Base-by-base conservation (phyloP, 2,888 invertebrate genomes). In the Argyresthia goedartella region DNA sequence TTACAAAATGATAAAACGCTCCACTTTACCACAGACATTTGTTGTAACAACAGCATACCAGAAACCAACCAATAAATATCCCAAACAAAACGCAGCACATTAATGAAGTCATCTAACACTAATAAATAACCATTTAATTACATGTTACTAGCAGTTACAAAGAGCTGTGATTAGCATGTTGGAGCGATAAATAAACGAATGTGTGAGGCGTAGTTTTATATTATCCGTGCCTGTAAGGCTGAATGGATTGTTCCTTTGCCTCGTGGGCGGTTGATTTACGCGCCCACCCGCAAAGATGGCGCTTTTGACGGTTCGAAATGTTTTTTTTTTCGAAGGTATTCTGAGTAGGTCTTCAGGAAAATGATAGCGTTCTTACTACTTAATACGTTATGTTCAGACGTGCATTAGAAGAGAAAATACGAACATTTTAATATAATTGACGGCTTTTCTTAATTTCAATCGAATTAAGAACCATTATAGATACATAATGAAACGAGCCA, bases 241-340 rank as follows among this genome's bases (percentile, higher is more conserved):
- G 43, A 52, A 53, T 54, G 54, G 50, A 9, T 47, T 43, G 15
- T 46, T 46, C 36, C 35, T 13, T 43, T 44, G 36, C 41, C 36
- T 35, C 13, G 67, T 65, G 62, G 72, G 69, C 65, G 69, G 57
- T 59, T 69, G 67, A 71, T 71, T 69, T 71, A 72, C 60, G 62
- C 56, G 59, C 54, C 63, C 63, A 59, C 66, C 59, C 60, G 57
- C 41, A 47, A 43, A 65, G 60, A 65, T 63, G 65, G 60, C 61
- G 59, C 52, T 33, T 46, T 25, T 46, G 25, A 46, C 16, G 44
- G 15, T 44, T 43, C 8, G 42, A 36, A 36, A 36, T 36, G 7
- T 36, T 36, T 36, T 11, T 11, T 7, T 10, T 39, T 39, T 11
- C 8, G 36, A 8, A 8, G 36, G 10, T 36, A 7, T 36, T n/a